Base-by-base conservation (phyloP, 2,797 vertebrate species). In the Microctenopoma stevenorrisi region DNA sequence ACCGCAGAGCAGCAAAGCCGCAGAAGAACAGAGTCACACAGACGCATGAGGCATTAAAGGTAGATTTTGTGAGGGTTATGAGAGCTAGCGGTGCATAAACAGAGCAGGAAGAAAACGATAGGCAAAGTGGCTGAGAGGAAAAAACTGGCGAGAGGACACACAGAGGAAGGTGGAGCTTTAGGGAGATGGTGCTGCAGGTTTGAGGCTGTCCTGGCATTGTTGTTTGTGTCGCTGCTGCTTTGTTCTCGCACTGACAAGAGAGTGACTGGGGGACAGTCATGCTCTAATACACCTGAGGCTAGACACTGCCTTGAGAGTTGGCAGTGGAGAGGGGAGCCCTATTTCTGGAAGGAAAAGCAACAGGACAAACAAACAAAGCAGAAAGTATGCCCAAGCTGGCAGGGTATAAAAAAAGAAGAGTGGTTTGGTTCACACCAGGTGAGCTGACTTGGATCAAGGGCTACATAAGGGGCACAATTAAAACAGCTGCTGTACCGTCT, bases 231-330 rank as follows among this genome's bases (percentile, higher is more conserved):
- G 68, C 56, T 33, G 84, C 57, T 72, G 82, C 88, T 92, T 90
- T 92, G 88, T 91, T 88, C 85, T 85, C 58, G 38, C 71, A 37
- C 72, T 79, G 87, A 89, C 86, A 84, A 82, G 74, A 78, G 76
- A 62, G 73, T 54, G 82, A 86, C 76, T 43, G 51, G 55, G 84
- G 80, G 68, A 35, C 77, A 79, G 84, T 84, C 80, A 82, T 70
- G 85, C 80, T 86, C 68, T 56, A 76, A 86, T 82, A 82, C 89
- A 88, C 87, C 88, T 81, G 86, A 82, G 85, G 78, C 70, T 38
- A 55, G 44, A 79, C 74, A 28, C 53, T 61, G 64, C 72, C 76
- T 61, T 46, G 61, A 80, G 79, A 84, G 73, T 52, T 58, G 84
- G 82, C 88, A 80, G 58, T 59, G 64, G 56, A 76, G 42, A 82